These are phyloP conservation scores for Alcis repandata DNA, from an alignment of 2,888 invertebrate genomes.

Conservation along the genomic window DNA sequence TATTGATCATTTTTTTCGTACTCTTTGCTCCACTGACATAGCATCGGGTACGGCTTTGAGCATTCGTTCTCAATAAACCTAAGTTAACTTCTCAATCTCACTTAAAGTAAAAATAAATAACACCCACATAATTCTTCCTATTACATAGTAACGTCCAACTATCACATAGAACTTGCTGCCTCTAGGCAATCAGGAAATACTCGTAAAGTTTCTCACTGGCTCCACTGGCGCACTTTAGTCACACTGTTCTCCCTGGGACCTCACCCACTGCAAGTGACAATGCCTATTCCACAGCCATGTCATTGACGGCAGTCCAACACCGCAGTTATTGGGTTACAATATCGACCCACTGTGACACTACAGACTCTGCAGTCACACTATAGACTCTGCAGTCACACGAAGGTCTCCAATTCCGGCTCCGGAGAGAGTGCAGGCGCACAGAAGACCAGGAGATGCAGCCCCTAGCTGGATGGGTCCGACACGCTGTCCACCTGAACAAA, in stretches of 20 bases:
- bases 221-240: background rate
- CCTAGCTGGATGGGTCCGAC: conserved; percentile 73
- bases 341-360: background rate
- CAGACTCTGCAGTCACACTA: background rate
- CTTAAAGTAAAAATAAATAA: conserved; percentile 15
- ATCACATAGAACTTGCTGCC: conserved; percentile 12
- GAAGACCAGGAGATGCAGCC: conserved; percentile 53
- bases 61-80: conserved; percentile 5
- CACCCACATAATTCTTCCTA: background rate
- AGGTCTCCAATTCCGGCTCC: conserved; percentile 56
- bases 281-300: background rate
- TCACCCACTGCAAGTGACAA: too few species aligned
- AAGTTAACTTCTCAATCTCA: conserved; percentile 1
- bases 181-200: background rate
- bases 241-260: too few species aligned
- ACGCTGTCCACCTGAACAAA: conserved; percentile 66
- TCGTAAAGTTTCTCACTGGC: conserved; percentile 5
- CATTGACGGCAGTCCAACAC: background rate
- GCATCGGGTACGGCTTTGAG: conserved; percentile 1
- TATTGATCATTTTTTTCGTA: background rate
- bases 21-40: conserved; percentile 5
- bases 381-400: conserved; percentile 33
- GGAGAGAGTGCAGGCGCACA: conserved; percentile 44
- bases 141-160: background rate
- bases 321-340: background rate